These are phyloP conservation scores for Chymomyza caudatula DNA, from an alignment of 2,888 invertebrate genomes.

Conservation along the genomic window DNA sequence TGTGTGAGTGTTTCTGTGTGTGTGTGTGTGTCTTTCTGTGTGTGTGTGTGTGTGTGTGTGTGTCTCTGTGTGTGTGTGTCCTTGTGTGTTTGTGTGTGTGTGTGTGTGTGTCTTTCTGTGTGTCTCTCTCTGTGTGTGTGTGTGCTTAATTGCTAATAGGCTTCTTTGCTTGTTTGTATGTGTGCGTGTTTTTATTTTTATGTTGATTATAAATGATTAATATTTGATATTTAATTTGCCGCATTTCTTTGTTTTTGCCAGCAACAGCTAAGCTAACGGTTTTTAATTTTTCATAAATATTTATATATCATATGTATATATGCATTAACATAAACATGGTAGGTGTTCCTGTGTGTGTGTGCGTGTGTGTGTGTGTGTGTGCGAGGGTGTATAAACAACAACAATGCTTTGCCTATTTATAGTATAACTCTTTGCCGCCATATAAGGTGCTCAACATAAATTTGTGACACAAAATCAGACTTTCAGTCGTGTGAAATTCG, in stretches of 20 bases:
- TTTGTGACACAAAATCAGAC: no score
- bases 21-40: not conserved
- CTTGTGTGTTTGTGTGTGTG: constrained; percentile 18
- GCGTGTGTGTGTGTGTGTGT: constrained; percentile 7
- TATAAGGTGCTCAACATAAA: no score
- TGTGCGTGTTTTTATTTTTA: constrained; percentile 6
- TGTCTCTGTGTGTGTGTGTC: not conserved
- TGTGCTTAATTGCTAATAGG: constrained; percentile 41
- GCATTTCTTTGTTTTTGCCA: not conserved
- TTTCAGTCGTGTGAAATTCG: no score
- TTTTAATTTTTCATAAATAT: constrained; percentile 4
- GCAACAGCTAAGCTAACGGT: not conserved
- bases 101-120: constrained; percentile 11
- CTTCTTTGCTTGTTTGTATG: constrained; percentile 35
- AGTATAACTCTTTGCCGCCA: not conserved
- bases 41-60: constrained; percentile 13
- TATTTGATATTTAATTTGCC: constrained; percentile 7
- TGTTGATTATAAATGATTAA: not conserved
- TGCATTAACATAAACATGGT: constrained; percentile 8
- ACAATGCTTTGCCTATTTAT: not conserved
- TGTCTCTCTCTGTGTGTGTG: constrained; percentile 1
- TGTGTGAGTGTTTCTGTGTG: constrained; percentile 6
- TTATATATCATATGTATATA: not conserved
- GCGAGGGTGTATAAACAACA: constrained; percentile 7
- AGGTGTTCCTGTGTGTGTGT: not conserved